Base-by-base conservation (phyloP, 23 tunicate species). In the Clavelina lepadiformis region DNA sequence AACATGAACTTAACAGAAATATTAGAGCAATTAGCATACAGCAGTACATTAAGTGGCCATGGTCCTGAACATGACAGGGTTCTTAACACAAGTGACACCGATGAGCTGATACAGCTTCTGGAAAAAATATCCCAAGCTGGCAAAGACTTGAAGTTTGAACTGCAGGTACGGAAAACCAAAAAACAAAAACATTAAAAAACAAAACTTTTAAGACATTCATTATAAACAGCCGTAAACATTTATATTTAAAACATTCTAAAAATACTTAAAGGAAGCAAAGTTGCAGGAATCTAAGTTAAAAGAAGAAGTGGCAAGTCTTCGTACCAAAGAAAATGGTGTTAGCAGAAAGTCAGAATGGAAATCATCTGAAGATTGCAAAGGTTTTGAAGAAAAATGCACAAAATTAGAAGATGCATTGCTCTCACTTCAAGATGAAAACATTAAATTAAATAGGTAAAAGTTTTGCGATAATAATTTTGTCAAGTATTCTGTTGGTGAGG, bases 371-470 rank as follows among this genome's bases (percentile, higher is more conserved):
- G 35, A 41, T 31, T 28, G 37, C 34, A 58, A 20, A 30, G 56
- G 47, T 53, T 45, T 71, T 5, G 58, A 65, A 45, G 1, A 18
- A 55, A 75, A 68, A 51, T 75, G 82, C 28, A 63, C 51, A 33
- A 83, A 83, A 44, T 52, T 83, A 18, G 76, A 83, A 51, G 82
- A 83, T 56, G 91, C 80, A 2, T 44, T 83, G 76, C 65, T 83
- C 3, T 83, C 72, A 22, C 53, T 83, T 2, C 80, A 68, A 45
- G 81, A 83, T 2, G 77, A 83, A 61, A 83, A 83, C 35, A 34
- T 75, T 19, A 74, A 74, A 34, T 49, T 83, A 34, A 75, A 74
- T 54, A 60, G 77, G 91, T 82, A 11, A n/a, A n/a, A n/a, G n/a
- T n/a, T n/a, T n/a, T n/a, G n/a, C n/a, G n/a, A n/a, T n/a, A n/a